These are phyloP conservation scores for Aphrophora alni DNA, from an alignment of 2,888 invertebrate genomes.

Conservation along the genomic window DNA sequence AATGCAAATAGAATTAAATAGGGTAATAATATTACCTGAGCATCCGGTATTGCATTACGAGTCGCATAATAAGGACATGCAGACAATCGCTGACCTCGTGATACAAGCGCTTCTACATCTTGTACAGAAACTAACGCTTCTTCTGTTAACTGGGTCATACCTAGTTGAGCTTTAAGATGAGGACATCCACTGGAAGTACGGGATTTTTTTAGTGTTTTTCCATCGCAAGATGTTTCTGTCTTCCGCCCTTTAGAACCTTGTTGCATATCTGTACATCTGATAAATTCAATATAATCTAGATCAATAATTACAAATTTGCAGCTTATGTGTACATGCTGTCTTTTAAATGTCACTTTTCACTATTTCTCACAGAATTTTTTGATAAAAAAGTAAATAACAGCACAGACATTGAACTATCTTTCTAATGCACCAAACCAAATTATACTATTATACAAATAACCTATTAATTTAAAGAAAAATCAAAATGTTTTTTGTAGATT, in stretches of 20 bases:
- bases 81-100: slow-evolving; percentile 68
- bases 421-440: no score
- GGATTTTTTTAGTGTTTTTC: slow-evolving; percentile 67
- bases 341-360: no score
- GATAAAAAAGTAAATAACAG: no score
- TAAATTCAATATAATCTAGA: slow-evolving; percentile 38
- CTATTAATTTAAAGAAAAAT: no score
- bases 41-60: slow-evolving; percentile 79
- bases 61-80: slow-evolving; percentile 96
- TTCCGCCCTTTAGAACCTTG: slow-evolving; percentile 66
- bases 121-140: slow-evolving; percentile 71
- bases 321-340: no score
- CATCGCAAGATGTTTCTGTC: slow-evolving; percentile 65
- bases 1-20: no score
- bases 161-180: slow-evolving; percentile 59
- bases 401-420: no score
- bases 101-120: slow-evolving; percentile 88
- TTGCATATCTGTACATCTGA: slow-evolving; percentile 81
- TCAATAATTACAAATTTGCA: no score
- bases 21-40: slow-evolving; percentile 75
- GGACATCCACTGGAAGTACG: slow-evolving; percentile 68
- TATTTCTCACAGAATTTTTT: no score
- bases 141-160: slow-evolving; percentile 62
- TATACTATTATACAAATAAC: no score
- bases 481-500: no score